phyloP scores from a whole-genome alignment of 2,113 vertebrate species.

The Podarcis cretensis region DNA sequence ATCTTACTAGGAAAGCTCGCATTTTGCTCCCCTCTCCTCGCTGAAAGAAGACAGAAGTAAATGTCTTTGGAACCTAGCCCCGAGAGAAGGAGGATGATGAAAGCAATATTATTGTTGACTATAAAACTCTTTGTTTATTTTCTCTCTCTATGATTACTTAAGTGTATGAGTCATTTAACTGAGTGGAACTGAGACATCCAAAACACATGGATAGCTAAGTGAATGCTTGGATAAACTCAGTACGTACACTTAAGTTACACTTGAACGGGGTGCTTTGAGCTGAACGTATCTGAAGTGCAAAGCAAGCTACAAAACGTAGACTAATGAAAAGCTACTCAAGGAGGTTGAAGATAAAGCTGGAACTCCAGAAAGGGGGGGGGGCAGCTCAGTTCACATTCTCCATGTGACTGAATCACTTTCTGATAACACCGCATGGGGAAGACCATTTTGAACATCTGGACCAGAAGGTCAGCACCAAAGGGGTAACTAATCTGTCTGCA shows the following conservation, averaged over 20 bases:
- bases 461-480: not conserved
- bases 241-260: conserved; percentile 3
- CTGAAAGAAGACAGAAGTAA: not conserved
- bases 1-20: not conserved
- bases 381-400: not conserved
- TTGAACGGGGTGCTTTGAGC: not conserved
- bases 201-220: conserved; percentile 24
- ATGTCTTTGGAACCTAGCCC: not conserved
- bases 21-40: not conserved
- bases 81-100: conserved; percentile 14
- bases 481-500: not conserved
- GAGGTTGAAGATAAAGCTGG: not conserved
- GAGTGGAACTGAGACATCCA: not conserved
- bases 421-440: not conserved
- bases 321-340: not conserved
- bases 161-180: conserved; percentile 14
- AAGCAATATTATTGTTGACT: conserved; percentile 11
- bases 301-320: not conserved
- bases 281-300: not conserved
- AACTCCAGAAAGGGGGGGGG: too few relatives aligned
- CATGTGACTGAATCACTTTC: too few relatives aligned
- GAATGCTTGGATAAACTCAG: conserved; percentile 18
- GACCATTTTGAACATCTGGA: not conserved
- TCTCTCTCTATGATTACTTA: not conserved
- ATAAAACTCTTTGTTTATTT: conserved; percentile 17